Evolutionary conservation across 2,113 vertebrate species (phyloP), one percentile per base, ranked within the genome.

Genomic region (Uria lomvia): DNA sequence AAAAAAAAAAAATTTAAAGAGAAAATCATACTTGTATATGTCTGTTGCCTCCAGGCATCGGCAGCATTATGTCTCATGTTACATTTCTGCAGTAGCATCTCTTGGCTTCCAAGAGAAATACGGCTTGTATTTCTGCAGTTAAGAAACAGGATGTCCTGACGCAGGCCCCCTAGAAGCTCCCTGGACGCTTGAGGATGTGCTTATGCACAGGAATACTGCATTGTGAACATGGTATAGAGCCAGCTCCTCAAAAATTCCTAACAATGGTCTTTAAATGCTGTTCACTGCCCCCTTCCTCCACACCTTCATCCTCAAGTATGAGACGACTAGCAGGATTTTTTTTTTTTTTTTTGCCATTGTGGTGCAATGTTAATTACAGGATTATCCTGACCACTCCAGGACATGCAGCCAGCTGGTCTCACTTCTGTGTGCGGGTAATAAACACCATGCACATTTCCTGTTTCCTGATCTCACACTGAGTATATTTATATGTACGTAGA

Each of bases 361-460:
- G 24, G 34, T 49, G 9, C 19, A 67, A 13, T 84, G 49, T 72
- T 93, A 93, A 92, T 94, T 92, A 86, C 63, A 93, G 47, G 73
- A 75, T 87, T 91, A 92, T 75, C 36, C 70, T 94, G 88, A 73
- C 32, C 66, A 72, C 50, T 87, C 49, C 59, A 78, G 83, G 60
- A 88, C 90, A n/a, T 67, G 59, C 21, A 92, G 27, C 38, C 88
- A 92, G 55, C 60, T 92, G 76, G 40, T 83, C 53, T 94, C 62
- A 73, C 40, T 85, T 60, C 60, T 85, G 12, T 70, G 36, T 72
- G 40, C 1, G 36, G 58, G 43, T 66, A 94, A 94, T 94, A 94
- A 94, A 95, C 84, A 92, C 62, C 21, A 53, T 24, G 70, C 91
- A 94, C 86, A 82, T 94, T 96, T 97, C 94, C 97, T 96, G 80